A percentile compares a stretch with the other conserved stretches of the same genome.
Conservation (phyloP, 2,888 invertebrate species). For the Ormyrus thymus region DNA sequence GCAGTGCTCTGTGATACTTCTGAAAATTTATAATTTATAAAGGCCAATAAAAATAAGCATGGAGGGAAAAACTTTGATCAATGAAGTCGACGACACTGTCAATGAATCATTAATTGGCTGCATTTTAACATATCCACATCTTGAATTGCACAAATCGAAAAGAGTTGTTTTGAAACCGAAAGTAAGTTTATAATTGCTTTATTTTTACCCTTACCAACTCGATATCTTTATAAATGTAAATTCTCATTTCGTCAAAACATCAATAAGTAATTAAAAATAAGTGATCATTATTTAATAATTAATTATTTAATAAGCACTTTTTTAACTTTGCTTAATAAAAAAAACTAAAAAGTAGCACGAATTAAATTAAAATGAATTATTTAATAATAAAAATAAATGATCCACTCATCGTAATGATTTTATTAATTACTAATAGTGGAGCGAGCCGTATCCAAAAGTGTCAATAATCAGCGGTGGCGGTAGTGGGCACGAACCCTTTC, state of each 20-base stretch:
- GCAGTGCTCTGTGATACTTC: background rate
- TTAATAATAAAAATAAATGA: too few relatives aligned
- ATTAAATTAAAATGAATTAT: too few relatives aligned
- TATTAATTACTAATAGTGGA: slow-evolving; percentile 60
- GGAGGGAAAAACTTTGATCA: slow-evolving; percentile 66
- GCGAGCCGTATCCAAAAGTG: slow-evolving; percentile 70
- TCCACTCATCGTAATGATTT: too few relatives aligned
- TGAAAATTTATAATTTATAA: background rate
- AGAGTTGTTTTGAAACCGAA: slow-evolving; percentile 66
- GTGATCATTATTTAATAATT: too few relatives aligned
- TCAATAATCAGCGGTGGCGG: slow-evolving; percentile 86
- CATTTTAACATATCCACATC: slow-evolving; percentile 66
- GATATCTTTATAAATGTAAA: too few relatives aligned
- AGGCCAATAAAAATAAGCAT: slow-evolving; percentile 22
- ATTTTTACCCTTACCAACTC: background rate
- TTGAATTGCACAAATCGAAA: slow-evolving; percentile 65
- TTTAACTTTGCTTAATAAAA: too few relatives aligned
- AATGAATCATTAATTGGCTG: slow-evolving; percentile 68
- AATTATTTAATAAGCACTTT: too few relatives aligned
- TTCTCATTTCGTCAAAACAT: too few relatives aligned
- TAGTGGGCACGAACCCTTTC: slow-evolving; percentile 87
- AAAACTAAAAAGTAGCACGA: too few relatives aligned
- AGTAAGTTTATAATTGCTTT: slow-evolving; percentile 60
- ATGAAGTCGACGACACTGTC: slow-evolving; percentile 65
- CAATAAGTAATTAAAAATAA: too few relatives aligned